Conservation (phyloP, 2,113 vertebrate species). For the Climacteris rufus region DNA sequence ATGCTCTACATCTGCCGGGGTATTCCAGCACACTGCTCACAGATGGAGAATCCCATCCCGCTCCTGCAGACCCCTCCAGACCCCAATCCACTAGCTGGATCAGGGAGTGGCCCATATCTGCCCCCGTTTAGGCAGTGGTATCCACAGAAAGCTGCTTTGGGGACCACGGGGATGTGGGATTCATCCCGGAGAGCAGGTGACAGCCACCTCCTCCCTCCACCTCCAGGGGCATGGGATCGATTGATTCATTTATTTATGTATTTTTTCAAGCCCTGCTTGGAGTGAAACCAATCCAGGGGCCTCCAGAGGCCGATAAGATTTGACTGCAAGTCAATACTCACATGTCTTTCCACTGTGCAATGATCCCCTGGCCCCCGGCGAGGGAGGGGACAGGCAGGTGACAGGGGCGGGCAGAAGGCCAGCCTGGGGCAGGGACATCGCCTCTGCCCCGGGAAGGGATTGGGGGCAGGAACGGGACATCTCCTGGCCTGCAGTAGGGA, state of each 20-base stretch:
- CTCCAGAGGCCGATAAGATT: constrained; percentile 19
- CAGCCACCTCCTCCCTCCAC: neutral
- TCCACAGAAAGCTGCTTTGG: neutral
- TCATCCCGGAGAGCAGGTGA: rapidly evolving
- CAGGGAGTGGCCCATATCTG: neutral
- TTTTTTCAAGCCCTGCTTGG: neutral
- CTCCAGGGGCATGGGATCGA: rapidly evolving
- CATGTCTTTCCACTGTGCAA: constrained; percentile 20
- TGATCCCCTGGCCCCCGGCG: neutral
- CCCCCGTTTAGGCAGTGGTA: neutral
- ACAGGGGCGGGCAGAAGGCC: neutral
- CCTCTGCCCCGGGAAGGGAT: neutral
- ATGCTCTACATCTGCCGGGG: too few relatives aligned
- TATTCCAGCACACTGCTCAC: neutral
- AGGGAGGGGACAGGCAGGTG: neutral
- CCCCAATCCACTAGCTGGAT: rapidly evolving
- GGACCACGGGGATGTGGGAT: too few relatives aligned
- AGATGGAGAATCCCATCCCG: neutral
- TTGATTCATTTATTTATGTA: neutral
- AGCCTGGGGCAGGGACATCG: neutral
- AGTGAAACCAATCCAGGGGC: constrained; percentile 41
- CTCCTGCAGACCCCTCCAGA: neutral
- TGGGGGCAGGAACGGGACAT: neutral
- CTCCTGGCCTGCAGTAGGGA: neutral
- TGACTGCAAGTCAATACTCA: constrained; percentile 42